Evolutionary conservation across 2,888 invertebrate genomes (phyloP), one percentile per base, ranked within the genome.

Genomic region (Drosophila putrida): DNA sequence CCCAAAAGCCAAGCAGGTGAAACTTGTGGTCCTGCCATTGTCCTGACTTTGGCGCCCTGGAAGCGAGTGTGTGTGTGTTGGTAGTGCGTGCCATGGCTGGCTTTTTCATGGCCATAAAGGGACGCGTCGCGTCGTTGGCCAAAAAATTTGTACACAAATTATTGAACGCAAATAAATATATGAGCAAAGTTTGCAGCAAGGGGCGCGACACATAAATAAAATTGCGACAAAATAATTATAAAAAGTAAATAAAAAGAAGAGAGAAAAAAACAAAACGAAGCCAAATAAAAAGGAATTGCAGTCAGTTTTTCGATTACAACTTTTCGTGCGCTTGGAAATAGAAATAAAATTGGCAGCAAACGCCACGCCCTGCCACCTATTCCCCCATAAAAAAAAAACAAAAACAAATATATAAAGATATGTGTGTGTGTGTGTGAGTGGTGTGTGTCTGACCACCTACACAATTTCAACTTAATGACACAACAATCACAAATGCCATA

Each of bases 401-500:
- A 53, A 1, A 36, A 1, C 47, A 47, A 55, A 39, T 59, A 28
- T 55, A 1, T 39, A 2, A 50, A 36, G 60, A 49, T 59, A 38
- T 44, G 43, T 50, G 11, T 50, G n/a, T 38, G 36, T 44, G 15
- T 47, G 38, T 47, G 54, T 54, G 35, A 44, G 28, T 78, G 46
- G 11, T 67, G 38, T 59, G 62, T 71, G 55, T 66, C 61, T 63
- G 79, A 72, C 90, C 89, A 88, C 83, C 83, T 82, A 83, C 86
- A 82, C 83, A 89, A 83, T 89, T 83, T 88, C 88, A 86, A 90
- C 84, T 84, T 90, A 85, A 85, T 85, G 90, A 85, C 84, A 85
- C 90, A 90, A 85, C 84, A 85, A 85, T 85, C 84, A 90, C 78
- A 77, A 80, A 82, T 90, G 80, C 90, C 84, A 90, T 85, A 85